Evolutionary conservation across 2,113 vertebrate species (phyloP).

Genomic region (Chinchilla lanigera): DNA sequence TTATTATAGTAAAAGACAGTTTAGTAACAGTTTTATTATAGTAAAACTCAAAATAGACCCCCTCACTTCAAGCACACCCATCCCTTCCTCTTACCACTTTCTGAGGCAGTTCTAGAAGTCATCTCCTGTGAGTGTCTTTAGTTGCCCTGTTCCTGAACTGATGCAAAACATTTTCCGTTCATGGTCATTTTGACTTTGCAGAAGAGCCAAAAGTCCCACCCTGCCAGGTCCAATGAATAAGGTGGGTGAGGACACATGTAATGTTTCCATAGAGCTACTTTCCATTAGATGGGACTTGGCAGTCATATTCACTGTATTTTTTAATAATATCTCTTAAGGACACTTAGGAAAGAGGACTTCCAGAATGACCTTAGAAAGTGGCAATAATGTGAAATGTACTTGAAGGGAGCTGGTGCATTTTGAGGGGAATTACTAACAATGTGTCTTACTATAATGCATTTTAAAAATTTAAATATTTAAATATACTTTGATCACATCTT

Average conservation of each 20-base stretch:
- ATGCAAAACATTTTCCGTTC: background rate
- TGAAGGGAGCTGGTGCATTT: background rate
- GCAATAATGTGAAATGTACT: background rate
- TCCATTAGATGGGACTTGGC: background rate
- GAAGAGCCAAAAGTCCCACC: background rate
- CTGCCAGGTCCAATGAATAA: background rate
- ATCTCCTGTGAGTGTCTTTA: background rate
- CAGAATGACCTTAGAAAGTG: background rate
- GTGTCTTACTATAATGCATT: background rate
- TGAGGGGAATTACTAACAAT: background rate
- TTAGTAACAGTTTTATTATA: too few relatives aligned
- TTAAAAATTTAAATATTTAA: background rate
- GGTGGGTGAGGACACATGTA: too few relatives aligned
- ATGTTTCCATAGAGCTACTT: background rate
- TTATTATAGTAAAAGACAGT: background rate
- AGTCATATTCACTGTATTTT: background rate
- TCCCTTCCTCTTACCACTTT: background rate
- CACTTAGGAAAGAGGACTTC: background rate
- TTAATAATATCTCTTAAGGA: background rate
- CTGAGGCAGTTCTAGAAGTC: background rate
- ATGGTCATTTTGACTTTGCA: background rate
- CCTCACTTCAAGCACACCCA: background rate
- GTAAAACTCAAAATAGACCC: background rate
- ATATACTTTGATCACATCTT: background rate
- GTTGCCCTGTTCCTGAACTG: background rate